A percentile compares a stretch with the other conserved stretches of the same genome.
These are phyloP conservation scores for Blera fallax DNA, from an alignment of 2,888 invertebrate genomes.

Conservation along the genomic window DNA sequence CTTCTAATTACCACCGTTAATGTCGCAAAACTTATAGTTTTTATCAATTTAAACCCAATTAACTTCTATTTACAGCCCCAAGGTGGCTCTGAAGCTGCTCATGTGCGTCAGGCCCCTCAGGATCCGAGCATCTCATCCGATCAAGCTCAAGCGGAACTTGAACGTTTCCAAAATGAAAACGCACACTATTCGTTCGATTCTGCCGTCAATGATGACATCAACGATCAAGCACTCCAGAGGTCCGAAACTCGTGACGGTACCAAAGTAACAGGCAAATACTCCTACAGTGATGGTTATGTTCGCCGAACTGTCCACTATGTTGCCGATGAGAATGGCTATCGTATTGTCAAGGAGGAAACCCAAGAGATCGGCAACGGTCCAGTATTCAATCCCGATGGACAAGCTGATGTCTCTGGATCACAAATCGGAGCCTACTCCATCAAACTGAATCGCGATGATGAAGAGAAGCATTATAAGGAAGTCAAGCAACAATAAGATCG, in stretches of 20 bases:
- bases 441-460: constrained; percentile 79
- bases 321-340: constrained; percentile 85
- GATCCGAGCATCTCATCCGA: constrained; percentile 42
- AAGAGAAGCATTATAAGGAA: constrained; percentile 79
- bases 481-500: constrained; percentile 64
- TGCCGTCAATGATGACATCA: constrained; percentile 82
- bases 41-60: background rate
- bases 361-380: constrained; percentile 83
- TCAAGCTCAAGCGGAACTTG: constrained; percentile 73
- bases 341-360: constrained; percentile 83
- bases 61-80: constrained; percentile 26
- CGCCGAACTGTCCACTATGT: constrained; percentile 83
- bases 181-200: constrained; percentile 83
- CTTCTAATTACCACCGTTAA: too few species aligned
- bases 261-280: constrained; percentile 83
- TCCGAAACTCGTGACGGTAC: constrained; percentile 80
- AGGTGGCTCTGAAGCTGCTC: constrained; percentile 15
- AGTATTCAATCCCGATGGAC: constrained; percentile 81
- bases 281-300: constrained; percentile 85
- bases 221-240: constrained; percentile 80
- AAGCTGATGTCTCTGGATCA: constrained; percentile 82
- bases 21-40: too few species aligned
- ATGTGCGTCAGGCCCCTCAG: constrained; percentile 54
- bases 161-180: constrained; percentile 79
- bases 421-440: constrained; percentile 82